Percentiles rank a stretch among this genome's conserved stretches.
These are phyloP conservation scores for Lasioglossum baleicum DNA, from an alignment of 1,140 invertebrate genomes.

Conservation along the genomic window DNA sequence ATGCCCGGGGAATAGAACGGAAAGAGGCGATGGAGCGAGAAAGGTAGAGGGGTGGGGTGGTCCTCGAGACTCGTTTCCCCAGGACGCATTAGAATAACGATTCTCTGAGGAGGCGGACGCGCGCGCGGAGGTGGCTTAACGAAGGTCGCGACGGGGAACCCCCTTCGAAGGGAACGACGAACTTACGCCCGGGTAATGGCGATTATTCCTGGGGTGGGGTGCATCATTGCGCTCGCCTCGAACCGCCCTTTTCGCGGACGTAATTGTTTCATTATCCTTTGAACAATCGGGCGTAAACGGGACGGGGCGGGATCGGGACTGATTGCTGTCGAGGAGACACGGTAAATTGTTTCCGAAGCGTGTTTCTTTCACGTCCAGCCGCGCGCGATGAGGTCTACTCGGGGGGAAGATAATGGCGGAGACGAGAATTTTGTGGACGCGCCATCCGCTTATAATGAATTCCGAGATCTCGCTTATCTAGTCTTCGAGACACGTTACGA, in stretches of 20 bases:
- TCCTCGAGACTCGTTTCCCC: slow-evolving; percentile 18
- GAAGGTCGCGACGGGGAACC: slow-evolving; percentile 41
- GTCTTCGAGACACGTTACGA: too few species aligned
- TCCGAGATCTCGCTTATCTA: too few species aligned
- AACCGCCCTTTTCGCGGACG: slow-evolving; percentile 2
- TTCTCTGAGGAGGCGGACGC: slow-evolving; percentile 49
- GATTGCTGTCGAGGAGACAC: not conserved
- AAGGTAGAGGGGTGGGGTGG: not conserved
- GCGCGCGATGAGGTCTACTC: too few species aligned
- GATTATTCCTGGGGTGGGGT: slow-evolving; percentile 18
- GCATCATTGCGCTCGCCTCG: not conserved
- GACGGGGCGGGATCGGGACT: not conserved
- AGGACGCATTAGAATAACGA: slow-evolving; percentile 68
- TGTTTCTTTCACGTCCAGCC: too few species aligned
- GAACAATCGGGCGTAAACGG: slow-evolving; percentile 11
- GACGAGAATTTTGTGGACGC: too few species aligned
- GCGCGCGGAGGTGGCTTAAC: slow-evolving; percentile 56
- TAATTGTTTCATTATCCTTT: slow-evolving; percentile 35
- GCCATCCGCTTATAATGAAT: too few species aligned
- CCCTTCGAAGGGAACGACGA: not conserved
- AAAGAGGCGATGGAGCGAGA: not conserved
- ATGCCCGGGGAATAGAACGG: not conserved
- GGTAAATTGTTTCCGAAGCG: not conserved
- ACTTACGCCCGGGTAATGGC: slow-evolving; percentile 58
- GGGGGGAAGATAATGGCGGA: too few species aligned